Base-by-base conservation (phyloP, 2,797 vertebrate species). In the Dendrocincla fuliginosa region DNA sequence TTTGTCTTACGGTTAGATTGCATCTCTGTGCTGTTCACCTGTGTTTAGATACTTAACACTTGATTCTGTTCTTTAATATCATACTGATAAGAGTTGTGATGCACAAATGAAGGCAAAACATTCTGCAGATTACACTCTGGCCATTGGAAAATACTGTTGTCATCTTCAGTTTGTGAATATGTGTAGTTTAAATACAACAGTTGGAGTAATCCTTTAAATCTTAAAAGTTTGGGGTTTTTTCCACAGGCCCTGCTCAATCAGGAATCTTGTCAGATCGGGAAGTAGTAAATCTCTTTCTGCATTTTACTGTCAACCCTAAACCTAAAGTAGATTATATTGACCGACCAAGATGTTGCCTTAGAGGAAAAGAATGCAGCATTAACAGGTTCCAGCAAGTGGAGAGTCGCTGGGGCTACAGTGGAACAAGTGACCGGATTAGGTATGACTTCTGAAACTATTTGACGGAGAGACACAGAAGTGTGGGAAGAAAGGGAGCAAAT, bases 251-350 rank as follows among this genome's bases (percentile, higher is more conserved):
- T 98, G 99, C 99, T 98, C 99, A 99, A 65, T 99, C 98, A 98
- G 99, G 99, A 95, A 99, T 99, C 97, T 97, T 99, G 97, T 98
- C 99, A 76, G 99, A 99, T 97, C 98, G 98, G 83, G 99, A 99
- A 97, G 99, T 99, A 96, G 99, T 99, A 76, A 99, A 99, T 96
- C 99, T 99, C 95, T 99, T 99, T 95, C 98, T 99, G 84, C 99
- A 99, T 97, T 99, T 99, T 97, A 99, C 99, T 22, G 99, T 99
- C 64, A 99, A 99, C 94, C 99, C 99, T 64, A 99, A 99, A 91
- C 99, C 99, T 33, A 98, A 99, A 17, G 99, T 99, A 55, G 99
- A 99, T 56, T 99, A 99, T 96, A 99, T 99, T 61, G 99, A 99
- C 96, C 98, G 99, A 55, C 99, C 99, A 5, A 98, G 99, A 59